Conservation (phyloP, 2,888 invertebrate species). For the Pachliopta kotzebuea region DNA sequence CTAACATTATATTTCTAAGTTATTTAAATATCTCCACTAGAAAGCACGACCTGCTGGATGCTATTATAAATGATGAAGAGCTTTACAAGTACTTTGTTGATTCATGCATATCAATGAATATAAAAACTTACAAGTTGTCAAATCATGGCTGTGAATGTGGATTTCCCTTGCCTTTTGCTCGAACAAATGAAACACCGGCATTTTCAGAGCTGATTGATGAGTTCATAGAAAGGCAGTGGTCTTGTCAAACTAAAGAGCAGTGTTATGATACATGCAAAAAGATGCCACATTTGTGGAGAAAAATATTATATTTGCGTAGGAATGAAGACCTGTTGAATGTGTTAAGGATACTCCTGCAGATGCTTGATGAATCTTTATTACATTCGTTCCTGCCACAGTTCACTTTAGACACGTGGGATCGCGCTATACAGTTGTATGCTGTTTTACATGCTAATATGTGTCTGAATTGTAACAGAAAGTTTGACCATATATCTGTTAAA, state of each 20-base stretch:
- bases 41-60: conserved; percentile 50
- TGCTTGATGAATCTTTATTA: conserved; percentile 78
- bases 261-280: conserved; percentile 77
- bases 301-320: conserved; percentile 73
- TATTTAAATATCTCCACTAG: conserved; percentile 57
- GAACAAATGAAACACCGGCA: conserved; percentile 62
- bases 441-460: conserved; percentile 81
- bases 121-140: conserved; percentile 58
- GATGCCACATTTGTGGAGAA: conserved; percentile 83
- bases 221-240: conserved; percentile 76
- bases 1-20: conserved; percentile 65
- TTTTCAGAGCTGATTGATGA: conserved; percentile 79
- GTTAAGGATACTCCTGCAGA: conserved; percentile 81
- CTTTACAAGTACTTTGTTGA: conserved; percentile 77
- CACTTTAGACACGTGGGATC: conserved; percentile 81
- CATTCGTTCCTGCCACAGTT: conserved; percentile 78
- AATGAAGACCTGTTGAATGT: conserved; percentile 75
- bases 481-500: conserved; percentile 65
- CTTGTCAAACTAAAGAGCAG: conserved; percentile 59
- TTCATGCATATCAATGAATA: conserved; percentile 80
- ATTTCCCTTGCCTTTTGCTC: conserved; percentile 77
- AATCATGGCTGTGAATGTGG: conserved; percentile 80
- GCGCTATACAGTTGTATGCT: conserved; percentile 75
- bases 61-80: conserved; percentile 60
- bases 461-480: conserved; percentile 80